phyloP scores from a whole-genome alignment of 2,113 vertebrate species.

The Sander vitreus region DNA sequence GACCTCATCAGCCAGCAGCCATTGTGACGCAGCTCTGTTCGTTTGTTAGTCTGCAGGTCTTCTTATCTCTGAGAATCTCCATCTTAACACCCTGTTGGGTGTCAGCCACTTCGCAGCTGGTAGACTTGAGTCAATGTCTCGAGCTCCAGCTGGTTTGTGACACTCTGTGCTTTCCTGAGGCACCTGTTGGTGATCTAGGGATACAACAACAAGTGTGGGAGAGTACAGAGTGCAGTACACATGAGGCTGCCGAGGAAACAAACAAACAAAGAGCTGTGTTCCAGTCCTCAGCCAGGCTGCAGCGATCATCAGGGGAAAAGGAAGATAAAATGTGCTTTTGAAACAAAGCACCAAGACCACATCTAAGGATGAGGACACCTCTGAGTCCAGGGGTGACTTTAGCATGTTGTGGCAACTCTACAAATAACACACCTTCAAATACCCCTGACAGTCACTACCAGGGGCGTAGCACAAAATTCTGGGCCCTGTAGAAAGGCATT shows the following conservation, averaged over 20 bases:
- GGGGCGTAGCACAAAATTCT: too few relatives aligned
- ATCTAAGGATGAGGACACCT: background rate
- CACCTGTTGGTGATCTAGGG: slow-evolving; percentile 34
- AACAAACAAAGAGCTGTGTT: slow-evolving; percentile 11
- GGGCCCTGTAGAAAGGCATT: too few relatives aligned
- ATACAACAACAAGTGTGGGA: slow-evolving; percentile 1
- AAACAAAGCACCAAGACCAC: background rate
- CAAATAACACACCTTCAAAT: background rate
- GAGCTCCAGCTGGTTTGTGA: slow-evolving; percentile 25
- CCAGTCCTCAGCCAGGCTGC: background rate
- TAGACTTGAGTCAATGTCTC: background rate
- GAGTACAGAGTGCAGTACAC: background rate
- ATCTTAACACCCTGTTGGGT: background rate
- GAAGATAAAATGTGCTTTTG: slow-evolving; percentile 13
- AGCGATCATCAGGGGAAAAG: background rate
- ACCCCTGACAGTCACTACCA: too few relatives aligned
- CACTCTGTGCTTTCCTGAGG: background rate
- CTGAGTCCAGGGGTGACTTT: background rate
- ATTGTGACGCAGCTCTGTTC: slow-evolving; percentile 3
- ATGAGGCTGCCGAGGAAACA: slow-evolving; percentile 16
- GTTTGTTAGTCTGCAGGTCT: slow-evolving; percentile 4
- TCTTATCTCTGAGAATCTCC: background rate
- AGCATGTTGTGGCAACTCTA: background rate
- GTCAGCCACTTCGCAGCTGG: slow-evolving; percentile 5
- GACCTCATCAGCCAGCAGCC: slow-evolving; percentile 1